Evolutionary conservation across 2,888 invertebrate genomes (phyloP).

Genomic region (Subacronicta megacephala): DNA sequence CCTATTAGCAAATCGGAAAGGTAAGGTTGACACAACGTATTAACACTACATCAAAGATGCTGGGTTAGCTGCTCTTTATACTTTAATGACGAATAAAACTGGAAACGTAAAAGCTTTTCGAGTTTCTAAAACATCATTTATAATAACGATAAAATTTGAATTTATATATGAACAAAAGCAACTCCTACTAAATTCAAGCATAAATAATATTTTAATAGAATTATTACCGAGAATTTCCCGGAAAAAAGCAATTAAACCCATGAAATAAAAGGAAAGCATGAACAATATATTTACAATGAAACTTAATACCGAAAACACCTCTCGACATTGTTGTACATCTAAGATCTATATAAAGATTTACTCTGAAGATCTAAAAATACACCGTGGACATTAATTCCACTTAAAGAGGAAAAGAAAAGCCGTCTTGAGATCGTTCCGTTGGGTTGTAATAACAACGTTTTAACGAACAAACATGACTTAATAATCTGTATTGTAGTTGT

Average conservation of each 20-base stretch:
- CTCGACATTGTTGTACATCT: slow-evolving; percentile 18
- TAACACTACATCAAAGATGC: too few species aligned
- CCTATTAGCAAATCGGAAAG: too few species aligned
- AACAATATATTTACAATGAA: slow-evolving; percentile 6
- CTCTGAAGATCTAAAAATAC: slow-evolving; percentile 44
- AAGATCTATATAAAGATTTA: slow-evolving; percentile 39
- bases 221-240: slow-evolving; percentile 10
- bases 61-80: too few species aligned
- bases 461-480: slow-evolving; percentile 55
- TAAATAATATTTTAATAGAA: too few species aligned
- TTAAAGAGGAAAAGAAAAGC: slow-evolving; percentile 37
- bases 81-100: too few species aligned
- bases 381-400: slow-evolving; percentile 31
- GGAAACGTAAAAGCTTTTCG: too few species aligned
- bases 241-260: background rate
- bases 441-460: slow-evolving; percentile 34
- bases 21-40: too few species aligned
- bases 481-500: slow-evolving; percentile 57
- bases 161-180: too few species aligned
- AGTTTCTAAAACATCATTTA: too few species aligned
- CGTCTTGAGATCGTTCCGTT: slow-evolving; percentile 14
- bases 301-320: slow-evolving; percentile 25
- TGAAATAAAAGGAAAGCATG: too few species aligned
- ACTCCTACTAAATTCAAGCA: too few species aligned
- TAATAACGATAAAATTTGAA: too few species aligned